These are phyloP conservation scores for Lampropteryx suffumata DNA, from an alignment of 2,888 invertebrate species.

Conservation along the genomic window DNA sequence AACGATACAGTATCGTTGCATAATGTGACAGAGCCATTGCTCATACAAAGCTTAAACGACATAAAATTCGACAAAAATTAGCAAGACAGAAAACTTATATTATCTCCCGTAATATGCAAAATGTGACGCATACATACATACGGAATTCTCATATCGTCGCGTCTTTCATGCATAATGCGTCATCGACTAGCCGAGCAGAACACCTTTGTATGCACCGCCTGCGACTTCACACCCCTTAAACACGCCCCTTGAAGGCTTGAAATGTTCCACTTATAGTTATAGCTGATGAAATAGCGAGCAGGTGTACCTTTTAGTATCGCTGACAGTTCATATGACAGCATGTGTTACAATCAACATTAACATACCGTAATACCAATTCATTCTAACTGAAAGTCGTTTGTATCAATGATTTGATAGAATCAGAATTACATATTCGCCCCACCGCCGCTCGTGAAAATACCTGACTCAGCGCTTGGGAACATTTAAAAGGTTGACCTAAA, in stretches of 20 bases:
- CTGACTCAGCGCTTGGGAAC: no score
- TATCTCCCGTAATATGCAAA: neutral
- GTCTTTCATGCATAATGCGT: slow-evolving; percentile 22
- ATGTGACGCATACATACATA: slow-evolving; percentile 8
- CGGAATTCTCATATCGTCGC: slow-evolving; percentile 2
- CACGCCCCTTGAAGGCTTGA: neutral
- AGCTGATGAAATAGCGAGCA: slow-evolving; percentile 1
- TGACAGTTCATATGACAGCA: no score
- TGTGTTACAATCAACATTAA: no score
- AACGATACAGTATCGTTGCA: no score
- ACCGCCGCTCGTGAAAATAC: no score
- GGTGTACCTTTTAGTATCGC: neutral
- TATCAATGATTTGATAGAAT: no score
- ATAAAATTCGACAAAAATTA: neutral
- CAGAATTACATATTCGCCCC: no score
- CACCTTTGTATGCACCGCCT: slow-evolving; percentile 1
- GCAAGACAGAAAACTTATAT: neutral
- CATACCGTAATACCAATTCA: no score
- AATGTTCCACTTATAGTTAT: slow-evolving; percentile 4
- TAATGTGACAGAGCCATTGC: neutral
- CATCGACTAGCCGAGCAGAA: slow-evolving; percentile 15
- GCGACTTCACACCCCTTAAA: slow-evolving; percentile 20
- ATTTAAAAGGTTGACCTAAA: no score
- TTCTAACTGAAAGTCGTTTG: no score
- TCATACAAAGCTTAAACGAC: neutral